Evolutionary conservation across 2,797 vertebrate species (phyloP).

Genomic region (Nyctalus aviator): DNA sequence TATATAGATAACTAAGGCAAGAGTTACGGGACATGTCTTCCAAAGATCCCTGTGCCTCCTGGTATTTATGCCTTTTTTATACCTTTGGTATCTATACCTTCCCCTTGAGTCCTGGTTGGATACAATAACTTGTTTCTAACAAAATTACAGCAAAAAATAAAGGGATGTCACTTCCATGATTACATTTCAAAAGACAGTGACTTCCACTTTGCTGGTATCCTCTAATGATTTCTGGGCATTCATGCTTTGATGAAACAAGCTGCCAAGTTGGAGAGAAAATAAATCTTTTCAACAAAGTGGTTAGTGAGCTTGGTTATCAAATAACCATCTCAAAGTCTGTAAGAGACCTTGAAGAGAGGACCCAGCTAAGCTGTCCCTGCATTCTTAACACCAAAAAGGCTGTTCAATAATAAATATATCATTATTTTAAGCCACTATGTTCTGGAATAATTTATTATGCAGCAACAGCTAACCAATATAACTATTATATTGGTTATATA

Average conservation of each 20-base stretch:
- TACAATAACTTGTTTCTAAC: not conserved
- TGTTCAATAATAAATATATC: not conserved
- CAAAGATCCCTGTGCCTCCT: not conserved
- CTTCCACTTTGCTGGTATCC: constrained; percentile 3
- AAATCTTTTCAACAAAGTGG: constrained; percentile 19
- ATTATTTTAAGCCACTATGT: not conserved
- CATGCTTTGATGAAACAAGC: not conserved
- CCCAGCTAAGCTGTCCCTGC: not conserved
- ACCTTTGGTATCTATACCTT: not conserved
- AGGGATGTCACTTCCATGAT: not conserved
- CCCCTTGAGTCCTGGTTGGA: not conserved
- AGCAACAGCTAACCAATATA: constrained; percentile 25
- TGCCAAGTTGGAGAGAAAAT: not conserved
- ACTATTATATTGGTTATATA: too few relatives aligned
- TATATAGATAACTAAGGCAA: not conserved
- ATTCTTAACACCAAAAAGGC: not conserved
- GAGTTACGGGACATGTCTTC: not conserved
- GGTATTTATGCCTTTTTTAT: not conserved
- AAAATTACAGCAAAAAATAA: constrained; percentile 18
- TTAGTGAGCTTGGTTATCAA: not conserved
- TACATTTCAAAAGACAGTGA: constrained; percentile 12
- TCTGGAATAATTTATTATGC: not conserved
- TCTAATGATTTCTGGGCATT: not conserved
- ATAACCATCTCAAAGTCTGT: not conserved
- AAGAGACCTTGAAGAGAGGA: constrained; percentile 3